Percentiles rank a stretch among this genome's conserved stretches.
Conservation (phyloP, 2,797 vertebrate genomes). For the Capromys pilorides region DNA sequence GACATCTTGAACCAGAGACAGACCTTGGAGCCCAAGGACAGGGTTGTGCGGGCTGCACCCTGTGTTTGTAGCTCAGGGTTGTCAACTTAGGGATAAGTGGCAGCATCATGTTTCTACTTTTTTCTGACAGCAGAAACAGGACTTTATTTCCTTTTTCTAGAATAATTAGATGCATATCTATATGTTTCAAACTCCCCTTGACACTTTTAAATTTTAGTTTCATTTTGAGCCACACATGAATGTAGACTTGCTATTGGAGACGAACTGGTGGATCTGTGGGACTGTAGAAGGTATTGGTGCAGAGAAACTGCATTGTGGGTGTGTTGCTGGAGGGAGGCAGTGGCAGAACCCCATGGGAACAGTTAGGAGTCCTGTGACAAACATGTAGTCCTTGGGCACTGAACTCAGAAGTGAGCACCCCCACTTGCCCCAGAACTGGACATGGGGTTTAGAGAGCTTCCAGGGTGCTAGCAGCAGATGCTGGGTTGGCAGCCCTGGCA, state of each 20-base stretch:
- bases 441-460: neutral
- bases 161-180: neutral
- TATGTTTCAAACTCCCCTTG: neutral
- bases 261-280: neutral
- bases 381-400: neutral
- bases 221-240: neutral
- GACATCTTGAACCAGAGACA: neutral
- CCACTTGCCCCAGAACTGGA: neutral
- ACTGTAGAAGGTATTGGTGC: neutral
- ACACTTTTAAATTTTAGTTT: constrained; percentile 7
- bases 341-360: neutral
- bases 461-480: neutral
- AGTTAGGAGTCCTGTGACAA: neutral
- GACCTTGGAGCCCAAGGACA: neutral
- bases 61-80: neutral
- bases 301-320: neutral
- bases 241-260: neutral
- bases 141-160: neutral
- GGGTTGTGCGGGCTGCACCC: neutral
- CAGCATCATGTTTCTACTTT: neutral
- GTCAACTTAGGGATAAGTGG: neutral
- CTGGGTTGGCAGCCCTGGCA: neutral
- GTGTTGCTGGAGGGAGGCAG: neutral
- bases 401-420: neutral
- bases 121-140: neutral